Conservation (phyloP, 2,888 invertebrate species). For the Himalopsyche kuldschensis region DNA sequence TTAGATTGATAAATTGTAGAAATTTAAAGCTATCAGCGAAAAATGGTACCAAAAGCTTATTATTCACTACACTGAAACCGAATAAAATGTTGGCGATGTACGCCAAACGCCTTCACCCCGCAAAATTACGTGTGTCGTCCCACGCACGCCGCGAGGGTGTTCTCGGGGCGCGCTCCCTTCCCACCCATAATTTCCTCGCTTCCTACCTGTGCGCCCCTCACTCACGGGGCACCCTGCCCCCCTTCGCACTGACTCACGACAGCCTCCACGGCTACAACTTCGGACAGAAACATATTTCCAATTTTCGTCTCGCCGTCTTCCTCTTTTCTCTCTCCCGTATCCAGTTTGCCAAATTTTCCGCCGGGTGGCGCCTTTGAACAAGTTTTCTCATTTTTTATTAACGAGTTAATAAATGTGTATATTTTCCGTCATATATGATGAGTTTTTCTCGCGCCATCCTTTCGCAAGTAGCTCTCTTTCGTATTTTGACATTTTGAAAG, state of each 20-base stretch:
- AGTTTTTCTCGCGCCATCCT: neutral
- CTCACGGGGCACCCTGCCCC: neutral
- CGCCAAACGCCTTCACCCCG: neutral
- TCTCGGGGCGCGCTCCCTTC: neutral
- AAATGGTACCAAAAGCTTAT: no score
- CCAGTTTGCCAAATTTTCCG: conserved; percentile 14
- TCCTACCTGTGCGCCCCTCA: neutral
- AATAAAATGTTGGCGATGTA: neutral
- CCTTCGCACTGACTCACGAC: neutral
- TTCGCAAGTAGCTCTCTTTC: neutral
- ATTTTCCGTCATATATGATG: neutral
- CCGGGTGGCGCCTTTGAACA: neutral
- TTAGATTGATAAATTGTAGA: no score
- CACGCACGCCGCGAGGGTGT: conserved; percentile 14
- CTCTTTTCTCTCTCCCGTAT: neutral
- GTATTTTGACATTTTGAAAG: neutral
- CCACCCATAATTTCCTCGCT: neutral
- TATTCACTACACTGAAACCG: neutral
- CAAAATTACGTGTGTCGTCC: conserved; percentile 22
- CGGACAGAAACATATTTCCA: conserved; percentile 38
- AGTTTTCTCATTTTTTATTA: conserved; percentile 3
- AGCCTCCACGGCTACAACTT: conserved; percentile 16
- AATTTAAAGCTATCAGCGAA: no score
- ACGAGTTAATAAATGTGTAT: neutral
- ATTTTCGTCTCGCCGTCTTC: conserved; percentile 30